Conservation (phyloP, 2,888 invertebrate species). For the Apamea crenata region DNA sequence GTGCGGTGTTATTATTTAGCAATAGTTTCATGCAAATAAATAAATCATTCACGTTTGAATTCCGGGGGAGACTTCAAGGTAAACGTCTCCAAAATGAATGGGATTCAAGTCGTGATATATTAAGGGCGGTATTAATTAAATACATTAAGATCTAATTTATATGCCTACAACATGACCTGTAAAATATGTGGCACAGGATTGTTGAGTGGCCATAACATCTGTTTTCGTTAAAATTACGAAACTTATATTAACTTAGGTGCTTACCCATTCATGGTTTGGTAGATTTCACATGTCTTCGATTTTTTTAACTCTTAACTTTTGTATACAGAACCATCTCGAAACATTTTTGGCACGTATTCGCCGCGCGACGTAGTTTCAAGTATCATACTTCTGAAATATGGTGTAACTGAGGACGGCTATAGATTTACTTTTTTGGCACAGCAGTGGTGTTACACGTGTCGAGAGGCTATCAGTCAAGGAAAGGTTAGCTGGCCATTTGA, state of each 20-base stretch:
- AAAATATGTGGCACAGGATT: background rate
- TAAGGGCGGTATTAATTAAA: conserved; percentile 27
- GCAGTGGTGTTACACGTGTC: conserved; percentile 17
- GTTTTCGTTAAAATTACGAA: conserved; percentile 2
- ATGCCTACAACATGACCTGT: background rate
- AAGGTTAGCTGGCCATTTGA: conserved; percentile 36
- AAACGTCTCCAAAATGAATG: background rate
- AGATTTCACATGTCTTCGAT: no score
- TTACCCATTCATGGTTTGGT: no score
- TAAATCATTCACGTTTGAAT: conserved; percentile 42
- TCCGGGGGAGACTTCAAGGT: conserved; percentile 8
- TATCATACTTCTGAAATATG: conserved; percentile 31
- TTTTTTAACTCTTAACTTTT: conserved; percentile 2
- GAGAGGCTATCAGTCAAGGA: conserved; percentile 4
- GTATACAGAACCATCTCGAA: conserved; percentile 37
- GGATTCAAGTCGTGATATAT: conserved; percentile 42
- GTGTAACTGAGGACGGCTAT: conserved; percentile 28
- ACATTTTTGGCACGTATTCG: conserved; percentile 28
- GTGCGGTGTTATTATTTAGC: no score
- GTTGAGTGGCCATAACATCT: background rate
- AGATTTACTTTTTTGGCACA: conserved; percentile 37
- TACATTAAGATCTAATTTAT: conserved; percentile 47
- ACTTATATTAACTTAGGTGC: background rate
- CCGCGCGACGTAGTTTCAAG: conserved; percentile 40
- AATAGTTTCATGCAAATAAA: conserved; percentile 22